Evolutionary conservation across 1,140 invertebrate genomes (phyloP).

Genomic region (Holotrichia oblita): DNA sequence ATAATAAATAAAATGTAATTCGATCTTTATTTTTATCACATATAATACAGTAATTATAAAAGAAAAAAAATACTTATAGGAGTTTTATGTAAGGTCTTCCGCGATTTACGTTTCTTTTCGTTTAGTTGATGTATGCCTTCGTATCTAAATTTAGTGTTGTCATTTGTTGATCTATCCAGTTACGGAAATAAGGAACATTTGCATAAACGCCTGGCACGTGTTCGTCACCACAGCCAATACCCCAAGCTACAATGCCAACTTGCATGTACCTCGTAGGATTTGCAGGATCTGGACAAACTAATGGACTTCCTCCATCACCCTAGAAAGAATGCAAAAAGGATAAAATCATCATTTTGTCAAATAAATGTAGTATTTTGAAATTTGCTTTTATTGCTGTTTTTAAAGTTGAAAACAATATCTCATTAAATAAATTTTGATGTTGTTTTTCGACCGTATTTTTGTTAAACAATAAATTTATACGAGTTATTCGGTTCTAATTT

Average conservation of each 20-base stretch:
- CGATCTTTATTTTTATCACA: constrained; percentile 28
- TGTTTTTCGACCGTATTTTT: too few species aligned
- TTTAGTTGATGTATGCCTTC: constrained; percentile 44
- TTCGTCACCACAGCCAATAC: too few species aligned
- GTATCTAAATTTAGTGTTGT: constrained; percentile 61
- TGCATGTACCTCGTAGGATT: constrained; percentile 64
- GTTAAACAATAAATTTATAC: too few species aligned
- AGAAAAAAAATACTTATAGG: background rate
- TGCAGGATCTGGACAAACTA: constrained; percentile 61
- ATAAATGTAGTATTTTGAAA: too few species aligned
- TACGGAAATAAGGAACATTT: constrained; percentile 68
- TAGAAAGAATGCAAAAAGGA: too few species aligned
- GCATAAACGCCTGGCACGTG: constrained; percentile 77
- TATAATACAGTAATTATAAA: constrained; percentile 13
- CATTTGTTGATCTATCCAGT: constrained; percentile 73
- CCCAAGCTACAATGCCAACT: constrained; percentile 71
- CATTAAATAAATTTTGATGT: too few species aligned
- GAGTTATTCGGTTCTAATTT: too few species aligned
- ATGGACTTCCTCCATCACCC: constrained; percentile 67
- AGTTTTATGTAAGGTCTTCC: background rate
- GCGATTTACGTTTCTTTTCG: background rate
- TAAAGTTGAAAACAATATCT: too few species aligned
- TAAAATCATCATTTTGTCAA: too few species aligned
- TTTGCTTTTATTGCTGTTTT: too few species aligned
- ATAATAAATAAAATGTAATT: constrained; percentile 12